A percentile compares a stretch with the other conserved stretches of the same genome.
Evolutionary conservation across 1,140 invertebrate genomes (phyloP).

Genomic region (Pseudomyrmex concolor): DNA sequence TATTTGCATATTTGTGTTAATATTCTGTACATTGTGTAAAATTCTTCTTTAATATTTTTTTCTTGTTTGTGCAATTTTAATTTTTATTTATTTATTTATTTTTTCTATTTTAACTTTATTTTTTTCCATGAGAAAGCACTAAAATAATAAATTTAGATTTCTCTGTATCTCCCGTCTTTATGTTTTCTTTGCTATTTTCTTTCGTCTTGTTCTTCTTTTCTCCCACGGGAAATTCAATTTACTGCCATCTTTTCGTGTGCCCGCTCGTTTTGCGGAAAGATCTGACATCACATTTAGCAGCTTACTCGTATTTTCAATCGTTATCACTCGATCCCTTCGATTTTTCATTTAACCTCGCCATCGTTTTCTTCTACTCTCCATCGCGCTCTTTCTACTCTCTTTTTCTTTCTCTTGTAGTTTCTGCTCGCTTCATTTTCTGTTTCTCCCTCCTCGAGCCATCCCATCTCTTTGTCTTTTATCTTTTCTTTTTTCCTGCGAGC

Average conservation of each 20-base stretch:
- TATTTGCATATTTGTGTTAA: neutral
- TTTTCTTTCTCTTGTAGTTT: neutral
- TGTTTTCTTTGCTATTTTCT: neutral
- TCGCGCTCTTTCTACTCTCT: constrained; percentile 9
- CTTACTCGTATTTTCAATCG: constrained; percentile 68
- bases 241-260: constrained; percentile 54
- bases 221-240: constrained; percentile 65
- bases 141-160: constrained; percentile 25
- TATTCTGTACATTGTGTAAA: neutral
- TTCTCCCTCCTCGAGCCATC: neutral
- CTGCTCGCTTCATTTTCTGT: constrained; percentile 1
- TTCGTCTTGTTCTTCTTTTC: neutral
- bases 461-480: constrained; percentile 1
- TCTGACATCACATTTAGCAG: constrained; percentile 68
- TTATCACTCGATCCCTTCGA: constrained; percentile 65
- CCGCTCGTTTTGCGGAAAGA: constrained; percentile 51
- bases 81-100: constrained; percentile 13
- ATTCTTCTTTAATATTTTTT: neutral
- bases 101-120: neutral
- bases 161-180: neutral
- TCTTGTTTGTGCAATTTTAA: neutral
- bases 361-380: constrained; percentile 27
- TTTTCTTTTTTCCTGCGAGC: constrained; percentile 32
- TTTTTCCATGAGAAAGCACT: neutral
- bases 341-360: constrained; percentile 64